Evolutionary conservation across 2,888 invertebrate species (phyloP).

Genomic region (Gibbula magus): DNA sequence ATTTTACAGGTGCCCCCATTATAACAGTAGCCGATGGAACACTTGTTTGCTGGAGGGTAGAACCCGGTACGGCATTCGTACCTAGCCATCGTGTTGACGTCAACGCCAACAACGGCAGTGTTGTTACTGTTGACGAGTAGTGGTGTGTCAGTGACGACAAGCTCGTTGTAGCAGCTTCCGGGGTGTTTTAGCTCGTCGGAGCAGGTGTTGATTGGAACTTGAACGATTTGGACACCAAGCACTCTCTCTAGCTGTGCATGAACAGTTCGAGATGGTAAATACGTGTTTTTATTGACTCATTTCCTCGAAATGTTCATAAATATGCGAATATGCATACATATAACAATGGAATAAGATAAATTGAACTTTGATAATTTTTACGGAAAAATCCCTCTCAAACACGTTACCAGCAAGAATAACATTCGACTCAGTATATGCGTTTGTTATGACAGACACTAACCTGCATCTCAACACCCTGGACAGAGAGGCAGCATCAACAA

Average conservation of each 20-base stretch:
- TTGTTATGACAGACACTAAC: no score
- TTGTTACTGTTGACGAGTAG: conserved; percentile 96
- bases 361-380: no score
- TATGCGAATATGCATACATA: no score
- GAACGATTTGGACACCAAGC: conserved; percentile 95
- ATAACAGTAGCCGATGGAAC: conserved; percentile 82
- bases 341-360: no score
- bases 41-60: conserved; percentile 90
- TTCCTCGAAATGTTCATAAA: no score
- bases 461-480: no score
- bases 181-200: conserved; percentile 66
- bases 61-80: conserved; percentile 77
- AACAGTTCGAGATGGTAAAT: no score
- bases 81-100: conserved; percentile 92
- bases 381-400: no score
- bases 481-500: no score
- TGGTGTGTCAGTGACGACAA: conserved; percentile 78
- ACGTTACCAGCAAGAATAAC: no score
- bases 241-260: conserved; percentile 73
- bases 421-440: no score
- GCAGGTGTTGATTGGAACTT: conserved; percentile 91
- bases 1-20: conserved; percentile 94
- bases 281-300: no score
- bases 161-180: conserved; percentile 94
- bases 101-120: conserved; percentile 95